Base-by-base conservation (phyloP, 2,888 invertebrate species). In the Nasonovia ribisnigri region DNA sequence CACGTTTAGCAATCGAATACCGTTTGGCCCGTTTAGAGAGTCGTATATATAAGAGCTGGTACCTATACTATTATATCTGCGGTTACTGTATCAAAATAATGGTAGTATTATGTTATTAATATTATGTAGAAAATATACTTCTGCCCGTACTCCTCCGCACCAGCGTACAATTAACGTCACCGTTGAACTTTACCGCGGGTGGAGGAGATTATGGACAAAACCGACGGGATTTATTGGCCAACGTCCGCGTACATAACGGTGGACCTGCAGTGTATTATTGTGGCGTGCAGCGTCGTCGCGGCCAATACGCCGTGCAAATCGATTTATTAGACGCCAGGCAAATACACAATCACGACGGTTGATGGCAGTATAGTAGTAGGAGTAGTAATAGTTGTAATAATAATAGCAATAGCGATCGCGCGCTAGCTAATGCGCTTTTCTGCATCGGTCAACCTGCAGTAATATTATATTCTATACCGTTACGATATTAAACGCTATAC, bases 221-320 rank as follows among this genome's bases (percentile, higher is more conserved):
- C 77, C 51, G 42, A 84, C 29, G 42, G 54, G 84, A 91, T 91
- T 91, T 91, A 91, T 91, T 24, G 84, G 57, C 84, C 36, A 20
- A 84, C 43, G 54, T 84, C 8, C 46, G 2, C 46, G 54, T 84
- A 57, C n/a, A 54, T 54, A 54, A 29, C 67, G 24, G 46, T 67
- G 54, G 48, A 90, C 90, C 3, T 29, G 29, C 43, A 84, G 43
- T 84, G 36, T 77, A 67, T 77, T 77, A 36, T 42, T 42, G 36
- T 43, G 57, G 91, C 91, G 84, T 84, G 84, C n/a, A 43, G 57
- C 43, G 43, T 43, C n/a, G 43, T 57, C 43, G 91, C 84, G 57
- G 46, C 91, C 86, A 91, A 91, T 84, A 91, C 91, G 84, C 91
- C 91, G 42, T 84, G 84, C 84, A 91, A 92, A 92, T 92, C 92